Conservation (phyloP, 1,140 invertebrate species). For the Oedothorax gibbosus region DNA sequence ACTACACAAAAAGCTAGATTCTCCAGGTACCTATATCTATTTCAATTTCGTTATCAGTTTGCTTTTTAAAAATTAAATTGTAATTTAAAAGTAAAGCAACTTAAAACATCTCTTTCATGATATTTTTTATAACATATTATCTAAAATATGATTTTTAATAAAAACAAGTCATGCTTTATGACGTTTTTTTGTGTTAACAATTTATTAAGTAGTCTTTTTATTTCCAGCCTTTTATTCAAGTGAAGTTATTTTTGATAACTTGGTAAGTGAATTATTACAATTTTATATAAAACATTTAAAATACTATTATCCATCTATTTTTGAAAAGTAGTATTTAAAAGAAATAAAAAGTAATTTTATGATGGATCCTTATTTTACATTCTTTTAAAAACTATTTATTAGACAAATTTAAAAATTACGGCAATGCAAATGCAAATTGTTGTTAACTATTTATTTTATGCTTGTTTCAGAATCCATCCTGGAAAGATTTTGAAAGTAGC, state of each 20-base stretch:
- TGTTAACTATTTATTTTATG: conserved; percentile 65
- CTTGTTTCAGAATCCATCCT: conserved; percentile 79
- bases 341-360: too few relatives aligned
- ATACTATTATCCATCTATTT: too few relatives aligned
- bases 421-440: too few relatives aligned
- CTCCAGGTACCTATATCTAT: conserved; percentile 34
- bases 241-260: conserved; percentile 70
- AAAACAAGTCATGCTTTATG: background rate
- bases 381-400: too few relatives aligned
- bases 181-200: background rate
- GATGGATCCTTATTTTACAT: too few relatives aligned
- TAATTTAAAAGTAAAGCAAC: too few relatives aligned
- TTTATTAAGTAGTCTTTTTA: conserved; percentile 1
- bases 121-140: too few relatives aligned
- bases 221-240: conserved; percentile 83
- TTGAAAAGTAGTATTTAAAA: too few relatives aligned
- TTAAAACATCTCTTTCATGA: too few relatives aligned
- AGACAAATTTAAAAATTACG: too few relatives aligned
- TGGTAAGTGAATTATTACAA: conserved; percentile 28
- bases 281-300: too few relatives aligned
- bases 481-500: conserved; percentile 76
- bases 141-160: background rate
- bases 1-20: conserved; percentile 36
- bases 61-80: background rate
- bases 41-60: background rate